Evolutionary conservation across 1,140 invertebrate genomes (phyloP).

Genomic region (Chrysoperla carnea): DNA sequence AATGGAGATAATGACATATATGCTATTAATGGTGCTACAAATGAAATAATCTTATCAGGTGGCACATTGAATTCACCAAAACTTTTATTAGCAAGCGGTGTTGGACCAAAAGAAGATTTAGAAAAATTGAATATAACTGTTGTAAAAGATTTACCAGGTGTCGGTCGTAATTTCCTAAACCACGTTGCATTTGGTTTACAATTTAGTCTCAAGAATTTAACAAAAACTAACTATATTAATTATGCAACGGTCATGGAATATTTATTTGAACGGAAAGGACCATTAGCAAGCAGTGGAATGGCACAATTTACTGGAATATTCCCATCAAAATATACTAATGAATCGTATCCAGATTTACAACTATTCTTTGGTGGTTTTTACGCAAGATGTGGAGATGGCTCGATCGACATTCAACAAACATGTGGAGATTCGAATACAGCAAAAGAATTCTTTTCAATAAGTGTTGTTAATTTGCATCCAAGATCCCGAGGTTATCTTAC

Average conservation of each 20-base stretch:
- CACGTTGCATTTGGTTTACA: conserved; percentile 40
- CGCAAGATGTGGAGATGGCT: conserved; percentile 32
- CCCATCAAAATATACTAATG: conserved; percentile 34
- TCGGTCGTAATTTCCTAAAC: conserved; percentile 58
- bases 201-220: conserved; percentile 18
- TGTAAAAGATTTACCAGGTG: conserved; percentile 48
- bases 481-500: conserved; percentile 62
- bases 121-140: conserved; percentile 24
- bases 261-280: conserved; percentile 34
- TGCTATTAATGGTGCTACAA: too few species aligned
- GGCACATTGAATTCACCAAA: conserved; percentile 38
- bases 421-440: conserved; percentile 19
- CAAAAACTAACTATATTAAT: conserved; percentile 34
- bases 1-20: too few species aligned
- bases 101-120: conserved; percentile 33
- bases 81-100: conserved; percentile 35
- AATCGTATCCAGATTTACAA: conserved; percentile 40
- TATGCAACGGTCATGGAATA: conserved; percentile 41
- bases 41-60: conserved; percentile 37
- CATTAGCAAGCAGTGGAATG: conserved; percentile 36
- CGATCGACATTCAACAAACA: conserved; percentile 13
- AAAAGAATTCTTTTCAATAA: conserved; percentile 36
- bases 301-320: conserved; percentile 38
- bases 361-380: conserved; percentile 49
- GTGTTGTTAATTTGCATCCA: conserved; percentile 54